Evolutionary conservation across 1,140 invertebrate genomes (phyloP).

Genomic region (Pissodes strobi): DNA sequence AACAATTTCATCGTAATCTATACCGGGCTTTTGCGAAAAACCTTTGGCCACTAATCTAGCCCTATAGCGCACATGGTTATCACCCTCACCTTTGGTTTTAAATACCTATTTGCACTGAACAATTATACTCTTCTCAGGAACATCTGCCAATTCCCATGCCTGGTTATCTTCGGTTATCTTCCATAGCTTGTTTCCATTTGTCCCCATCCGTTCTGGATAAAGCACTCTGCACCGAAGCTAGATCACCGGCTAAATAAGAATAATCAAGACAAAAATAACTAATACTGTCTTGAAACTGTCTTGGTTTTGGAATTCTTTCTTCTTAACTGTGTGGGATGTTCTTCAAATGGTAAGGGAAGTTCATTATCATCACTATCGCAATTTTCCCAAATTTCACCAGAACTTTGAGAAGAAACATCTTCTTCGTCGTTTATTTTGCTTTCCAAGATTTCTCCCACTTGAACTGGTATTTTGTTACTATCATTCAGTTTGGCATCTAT

Average conservation of each 20-base stretch:
- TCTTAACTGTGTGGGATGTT: neutral
- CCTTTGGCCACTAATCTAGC: constrained; percentile 55
- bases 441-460: too few species aligned
- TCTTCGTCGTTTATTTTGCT: too few species aligned
- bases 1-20: constrained; percentile 37
- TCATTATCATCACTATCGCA: too few species aligned
- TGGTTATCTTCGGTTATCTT: constrained; percentile 49
- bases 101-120: constrained; percentile 54
- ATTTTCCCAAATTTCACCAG: too few species aligned
- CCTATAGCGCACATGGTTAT: constrained; percentile 37
- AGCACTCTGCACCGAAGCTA: constrained; percentile 36
- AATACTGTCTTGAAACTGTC: constrained; percentile 32
- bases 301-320: constrained; percentile 32
- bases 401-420: too few species aligned
- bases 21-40: constrained; percentile 43
- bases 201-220: constrained; percentile 40
- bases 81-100: constrained; percentile 44
- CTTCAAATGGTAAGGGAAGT: too few species aligned
- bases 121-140: constrained; percentile 45
- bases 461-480: too few species aligned
- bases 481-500: too few species aligned
- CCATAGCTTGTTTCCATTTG: constrained; percentile 46
- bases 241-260: constrained; percentile 4
- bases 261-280: constrained; percentile 25
- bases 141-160: constrained; percentile 51